Base-by-base conservation (phyloP, 2,888 invertebrate species). In the Eristalinus sepulchralis region DNA sequence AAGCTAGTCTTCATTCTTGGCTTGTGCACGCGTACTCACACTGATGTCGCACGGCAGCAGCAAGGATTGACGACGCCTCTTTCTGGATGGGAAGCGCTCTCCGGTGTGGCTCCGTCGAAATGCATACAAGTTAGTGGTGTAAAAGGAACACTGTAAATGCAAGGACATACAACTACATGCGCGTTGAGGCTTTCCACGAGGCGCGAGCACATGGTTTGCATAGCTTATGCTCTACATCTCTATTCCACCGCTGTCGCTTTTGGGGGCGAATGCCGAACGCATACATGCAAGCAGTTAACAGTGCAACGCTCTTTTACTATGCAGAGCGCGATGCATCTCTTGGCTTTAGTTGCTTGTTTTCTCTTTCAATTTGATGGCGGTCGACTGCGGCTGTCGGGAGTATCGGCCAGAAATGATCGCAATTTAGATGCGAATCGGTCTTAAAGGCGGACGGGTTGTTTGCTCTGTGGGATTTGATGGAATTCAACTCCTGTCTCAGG, bases 141-240 rank as follows among this genome's bases (percentile, higher is more conserved):
- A 86, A 86, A 75, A 86, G 78, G 78, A 77, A 73, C 47, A 79
- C 78, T 86, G 83, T 83, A 86, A 86, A 83, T 83, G 86, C 78
- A 83, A 86, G 83, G 83, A 86, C 86, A 82, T 55, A 85, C 85
- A 34, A 82, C 71, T 8, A 85, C 85, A 39, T 13, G 9, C 9
- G 31, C 6, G 24, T 8, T 0, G 20, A 17, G 57, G 3, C n/a
- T n/a, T 47, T 31, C 33, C 67, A 39, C 64, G 53, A 22, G 76
- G 57, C 67, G 33, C 59, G 86, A 86, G 82, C 77, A 81, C 47
- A 77, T 76, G 71, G 67, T 39, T 63, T 63, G 73, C 73, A 67
- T 75, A 59, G 59, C 60, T 75, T 70, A 57, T 70, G 63, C 59
- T 24, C 39, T n/a, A 24, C 59, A 6, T 71, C 47, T 4, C 13